Base-by-base conservation (phyloP, 2,888 invertebrate species). In the Diloba caeruleocephala region DNA sequence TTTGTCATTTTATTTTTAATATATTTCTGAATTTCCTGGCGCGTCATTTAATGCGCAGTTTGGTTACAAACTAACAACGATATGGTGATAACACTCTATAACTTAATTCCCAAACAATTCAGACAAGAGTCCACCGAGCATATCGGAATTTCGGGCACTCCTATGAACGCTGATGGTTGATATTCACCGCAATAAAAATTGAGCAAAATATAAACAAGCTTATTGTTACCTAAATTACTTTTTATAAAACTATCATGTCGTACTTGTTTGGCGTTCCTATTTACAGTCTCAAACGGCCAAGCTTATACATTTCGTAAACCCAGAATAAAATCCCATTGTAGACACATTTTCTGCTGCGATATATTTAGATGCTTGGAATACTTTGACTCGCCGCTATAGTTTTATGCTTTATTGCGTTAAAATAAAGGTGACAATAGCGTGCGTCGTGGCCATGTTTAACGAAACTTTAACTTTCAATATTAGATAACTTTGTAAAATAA, bases 401-500 rank as follows among this genome's bases (percentile, higher is more conserved):
- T 56, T 33, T 62, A 42, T 43, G 10, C 48, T 48, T 60, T 65
- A 65, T 39, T 10, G 2, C 53, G 17, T 28, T 36, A 26, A 19
- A 17, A 23, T 65, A 72, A 51, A 64, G 49, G 43, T 56, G 28
- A 69, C 12, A 49, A 55, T 46, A 34, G 33, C 37, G 48, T 63
- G 29, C 13, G 50, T 19, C 15, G 37, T 29, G 39, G 4, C 19
- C 19, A n/a, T 28, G 1, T 42, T 43, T 38, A 49, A 59, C 41
- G 43, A 41, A 38, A 59, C 37, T 58, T 37, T 63, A 69, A 60
- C 56, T 62, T 50, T 55, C 38, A 66, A 45, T 67, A 62, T 76
- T 74, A 75, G 78, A 82, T 82, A 84, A 80, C 71, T 62, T 58
- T 64, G 75, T 79, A 79, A 81, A 81, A 81, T 78, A 82, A 69